Evolutionary conservation across 1,140 invertebrate species (phyloP), one percentile per base, ranked within the genome.

Genomic region (Brachionus rubens): DNA sequence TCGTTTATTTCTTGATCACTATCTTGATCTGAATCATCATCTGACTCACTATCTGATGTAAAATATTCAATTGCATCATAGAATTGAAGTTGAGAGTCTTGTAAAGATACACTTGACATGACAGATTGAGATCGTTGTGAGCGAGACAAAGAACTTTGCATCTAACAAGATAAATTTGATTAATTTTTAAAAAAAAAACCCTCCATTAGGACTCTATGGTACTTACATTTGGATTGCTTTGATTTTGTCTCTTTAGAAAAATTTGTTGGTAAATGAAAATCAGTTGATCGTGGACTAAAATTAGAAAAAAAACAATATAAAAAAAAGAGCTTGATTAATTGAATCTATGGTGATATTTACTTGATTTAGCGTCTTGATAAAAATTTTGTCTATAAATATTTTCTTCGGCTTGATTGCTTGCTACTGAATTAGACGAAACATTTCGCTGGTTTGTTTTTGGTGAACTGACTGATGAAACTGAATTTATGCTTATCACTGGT

Each of bases 1-100:
- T 72, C 68, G 4, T 33, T 50, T 28, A 33, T n/a, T 3, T 72
- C 68, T 10, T 36, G 30, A 46, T 72, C 68, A 50, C 68, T 72
- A 19, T 72, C 68, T 36, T 54, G 46, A 14, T 72, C 68, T 7
- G 68, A 72, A 19, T 72, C 68, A 14, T 72, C 68, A 9, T 72
- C 68, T 10, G 68, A 72, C 28, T 72, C 68, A 14, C 46, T 72
- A 1, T 72, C 68, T n/a, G 68, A 72, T 14, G 68, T 72, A 30
- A 72, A 46, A n/a, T 72, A 72, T 26, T 72, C 68, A 41, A 72
- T 72, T 19, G 68, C 68, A 72, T 72, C 68, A 72, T 72, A 72
- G 21, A 72, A 72, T 30, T 72, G 26, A 2, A 56, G 16, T 33
- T 72, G 68, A 7, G 68, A 72, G 28, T 72, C 68, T 26, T 72